These are phyloP conservation scores for Ectropis grisescens DNA, from an alignment of 1,140 invertebrate genomes.

Conservation along the genomic window DNA sequence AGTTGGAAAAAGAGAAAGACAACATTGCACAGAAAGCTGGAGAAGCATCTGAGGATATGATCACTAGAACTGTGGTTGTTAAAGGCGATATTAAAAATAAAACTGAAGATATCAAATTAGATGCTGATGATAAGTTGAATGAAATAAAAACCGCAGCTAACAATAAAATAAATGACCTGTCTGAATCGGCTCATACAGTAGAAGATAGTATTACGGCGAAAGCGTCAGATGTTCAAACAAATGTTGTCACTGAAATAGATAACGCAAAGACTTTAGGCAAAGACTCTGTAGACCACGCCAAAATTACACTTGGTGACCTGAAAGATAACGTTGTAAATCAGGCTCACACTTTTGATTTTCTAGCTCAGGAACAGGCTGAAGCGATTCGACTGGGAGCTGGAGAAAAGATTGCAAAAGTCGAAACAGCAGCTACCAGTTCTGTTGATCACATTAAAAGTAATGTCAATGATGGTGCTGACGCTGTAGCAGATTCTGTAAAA, in stretches of 20 bases:
- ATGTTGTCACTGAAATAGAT: slow-evolving; percentile 26
- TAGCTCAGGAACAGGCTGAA: slow-evolving; percentile 45
- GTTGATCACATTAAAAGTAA: slow-evolving; percentile 14
- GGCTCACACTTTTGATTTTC: slow-evolving; percentile 37
- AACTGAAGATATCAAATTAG: slow-evolving; percentile 26
- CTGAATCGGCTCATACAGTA: slow-evolving; percentile 20
- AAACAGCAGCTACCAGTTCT: slow-evolving; percentile 18
- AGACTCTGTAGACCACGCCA: slow-evolving; percentile 24
- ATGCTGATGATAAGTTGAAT: slow-evolving; percentile 20
- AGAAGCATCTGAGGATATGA: slow-evolving; percentile 30
- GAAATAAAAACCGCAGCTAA: slow-evolving; percentile 20
- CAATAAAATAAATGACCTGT: slow-evolving; percentile 22
- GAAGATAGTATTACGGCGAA: slow-evolving; percentile 25
- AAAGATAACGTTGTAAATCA: slow-evolving; percentile 34
- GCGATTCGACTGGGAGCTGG: slow-evolving; percentile 27
- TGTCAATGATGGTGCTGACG: slow-evolving; percentile 11
- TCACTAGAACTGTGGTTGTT: slow-evolving; percentile 25
- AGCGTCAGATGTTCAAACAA: slow-evolving; percentile 20
- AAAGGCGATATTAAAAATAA: slow-evolving; percentile 36
- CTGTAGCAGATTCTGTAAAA: slow-evolving; percentile 17
- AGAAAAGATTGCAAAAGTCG: slow-evolving; percentile 18
- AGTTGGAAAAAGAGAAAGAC: slow-evolving; percentile 40
- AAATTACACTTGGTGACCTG: slow-evolving; percentile 17
- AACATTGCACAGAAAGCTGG: slow-evolving; percentile 31
- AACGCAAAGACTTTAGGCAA: slow-evolving; percentile 29